These are phyloP conservation scores for Hemicordylus capensis DNA, from an alignment of 2,113 vertebrate genomes.

Conservation along the genomic window DNA sequence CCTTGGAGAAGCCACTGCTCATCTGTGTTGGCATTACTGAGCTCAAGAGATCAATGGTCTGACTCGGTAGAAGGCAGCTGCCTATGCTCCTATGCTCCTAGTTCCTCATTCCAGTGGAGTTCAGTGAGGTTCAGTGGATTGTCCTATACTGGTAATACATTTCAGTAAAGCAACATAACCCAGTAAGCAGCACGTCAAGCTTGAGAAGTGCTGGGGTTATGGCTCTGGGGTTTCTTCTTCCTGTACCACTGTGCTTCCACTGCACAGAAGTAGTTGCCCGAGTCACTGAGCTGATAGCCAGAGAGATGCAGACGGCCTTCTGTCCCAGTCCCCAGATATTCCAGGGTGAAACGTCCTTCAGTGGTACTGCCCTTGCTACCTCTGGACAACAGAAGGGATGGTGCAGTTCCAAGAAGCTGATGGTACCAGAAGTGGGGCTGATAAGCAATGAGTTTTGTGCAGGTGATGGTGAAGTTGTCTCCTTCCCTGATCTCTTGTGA, in stretches of 20 bases:
- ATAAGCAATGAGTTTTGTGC: accelerated
- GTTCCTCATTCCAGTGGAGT: no score
- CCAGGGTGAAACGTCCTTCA: neutral
- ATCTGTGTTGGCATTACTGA: no score
- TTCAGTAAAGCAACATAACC: no score
- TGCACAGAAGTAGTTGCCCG: conserved; percentile 1
- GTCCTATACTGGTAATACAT: no score
- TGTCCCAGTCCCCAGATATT: neutral
- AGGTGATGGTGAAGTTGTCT: neutral
- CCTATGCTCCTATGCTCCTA: no score
- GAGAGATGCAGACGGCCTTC: neutral
- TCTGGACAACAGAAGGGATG: neutral
- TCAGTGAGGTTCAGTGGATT: no score
- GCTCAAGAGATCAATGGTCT: no score
- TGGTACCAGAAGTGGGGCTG: neutral
- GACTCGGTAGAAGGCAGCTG: no score
- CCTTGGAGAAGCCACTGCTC: no score
- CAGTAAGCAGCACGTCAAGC: neutral
- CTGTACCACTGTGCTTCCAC: neutral
- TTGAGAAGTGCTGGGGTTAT: neutral
- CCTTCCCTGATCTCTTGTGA: neutral
- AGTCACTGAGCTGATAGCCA: neutral
- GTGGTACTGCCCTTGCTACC: neutral
- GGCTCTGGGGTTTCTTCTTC: neutral
- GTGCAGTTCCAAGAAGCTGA: neutral